Evolutionary conservation across 2,797 vertebrate genomes (phyloP).

Genomic region (Cirrhinus molitorella): DNA sequence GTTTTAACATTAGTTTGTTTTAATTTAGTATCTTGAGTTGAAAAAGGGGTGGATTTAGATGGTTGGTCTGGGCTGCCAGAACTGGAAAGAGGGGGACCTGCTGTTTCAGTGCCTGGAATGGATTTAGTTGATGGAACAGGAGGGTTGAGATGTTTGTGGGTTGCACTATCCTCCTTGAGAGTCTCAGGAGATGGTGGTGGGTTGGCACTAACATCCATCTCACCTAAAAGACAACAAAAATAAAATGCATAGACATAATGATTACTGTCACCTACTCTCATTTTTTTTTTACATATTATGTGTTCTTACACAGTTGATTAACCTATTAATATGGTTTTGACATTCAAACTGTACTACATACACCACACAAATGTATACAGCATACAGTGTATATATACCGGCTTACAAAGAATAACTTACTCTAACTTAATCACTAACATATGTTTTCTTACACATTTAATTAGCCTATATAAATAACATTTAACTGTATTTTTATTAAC

Average conservation of each 20-base stretch:
- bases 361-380: background rate
- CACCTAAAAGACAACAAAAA: slow-evolving; percentile 25
- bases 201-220: slow-evolving; percentile 25
- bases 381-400: background rate
- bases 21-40: slow-evolving; percentile 5
- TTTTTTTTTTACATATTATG: background rate
- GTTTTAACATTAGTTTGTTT: slow-evolving; percentile 20
- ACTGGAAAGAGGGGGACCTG: background rate
- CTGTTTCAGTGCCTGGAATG: slow-evolving; percentile 9
- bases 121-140: slow-evolving; percentile 27
- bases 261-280: background rate
- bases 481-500: background rate
- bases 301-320: background rate
- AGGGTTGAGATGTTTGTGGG: background rate
- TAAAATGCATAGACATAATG: background rate
- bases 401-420: background rate
- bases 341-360: background rate
- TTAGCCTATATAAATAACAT: background rate
- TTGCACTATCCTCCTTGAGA: background rate
- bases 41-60: background rate
- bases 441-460: background rate
- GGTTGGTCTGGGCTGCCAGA: background rate
- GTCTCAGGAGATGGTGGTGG: slow-evolving; percentile 18
- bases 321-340: background rate
- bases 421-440: background rate